Conservation (phyloP, 2,888 invertebrate genomes). For the Digitonthophagus gazella region DNA sequence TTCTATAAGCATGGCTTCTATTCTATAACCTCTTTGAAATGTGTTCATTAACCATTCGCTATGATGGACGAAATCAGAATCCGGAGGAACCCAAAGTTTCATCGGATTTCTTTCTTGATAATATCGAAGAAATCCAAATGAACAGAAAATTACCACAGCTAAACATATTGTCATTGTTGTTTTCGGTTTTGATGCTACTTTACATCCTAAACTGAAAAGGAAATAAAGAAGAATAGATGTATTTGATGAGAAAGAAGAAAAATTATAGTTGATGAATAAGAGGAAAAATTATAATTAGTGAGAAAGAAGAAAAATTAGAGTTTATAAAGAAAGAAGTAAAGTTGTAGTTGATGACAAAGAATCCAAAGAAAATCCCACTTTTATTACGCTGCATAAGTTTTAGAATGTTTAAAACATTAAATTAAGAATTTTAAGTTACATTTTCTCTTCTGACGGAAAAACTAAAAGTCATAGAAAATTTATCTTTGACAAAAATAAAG, state of each 20-base stretch:
- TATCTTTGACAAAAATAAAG: no score
- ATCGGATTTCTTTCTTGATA: slow-evolving; percentile 72
- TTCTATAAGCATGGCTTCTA: slow-evolving; percentile 62
- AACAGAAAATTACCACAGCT: slow-evolving; percentile 58
- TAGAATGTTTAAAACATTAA: no score
- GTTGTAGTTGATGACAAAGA: no score
- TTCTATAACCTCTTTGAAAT: slow-evolving; percentile 63
- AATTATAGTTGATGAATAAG: no score
- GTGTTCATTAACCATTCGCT: slow-evolving; percentile 71
- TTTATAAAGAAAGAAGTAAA: no score
- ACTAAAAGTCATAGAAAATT: no score
- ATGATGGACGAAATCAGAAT: slow-evolving; percentile 66
- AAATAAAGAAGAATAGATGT: not conserved
- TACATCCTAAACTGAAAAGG: slow-evolving; percentile 60
- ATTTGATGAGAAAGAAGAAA: no score
- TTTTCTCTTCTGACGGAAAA: no score
- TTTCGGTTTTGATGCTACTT: slow-evolving; percentile 61
- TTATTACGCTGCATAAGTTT: no score
- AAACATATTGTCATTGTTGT: slow-evolving; percentile 60
- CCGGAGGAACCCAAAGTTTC: slow-evolving; percentile 73
- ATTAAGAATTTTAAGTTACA: no score
- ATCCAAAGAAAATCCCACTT: no score
- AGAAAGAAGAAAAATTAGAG: no score
- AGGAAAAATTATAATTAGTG: not conserved
- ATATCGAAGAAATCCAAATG: slow-evolving; percentile 63